Base-by-base conservation (phyloP, 2,113 vertebrate species). In the Tragelaphus strepsiceros region DNA sequence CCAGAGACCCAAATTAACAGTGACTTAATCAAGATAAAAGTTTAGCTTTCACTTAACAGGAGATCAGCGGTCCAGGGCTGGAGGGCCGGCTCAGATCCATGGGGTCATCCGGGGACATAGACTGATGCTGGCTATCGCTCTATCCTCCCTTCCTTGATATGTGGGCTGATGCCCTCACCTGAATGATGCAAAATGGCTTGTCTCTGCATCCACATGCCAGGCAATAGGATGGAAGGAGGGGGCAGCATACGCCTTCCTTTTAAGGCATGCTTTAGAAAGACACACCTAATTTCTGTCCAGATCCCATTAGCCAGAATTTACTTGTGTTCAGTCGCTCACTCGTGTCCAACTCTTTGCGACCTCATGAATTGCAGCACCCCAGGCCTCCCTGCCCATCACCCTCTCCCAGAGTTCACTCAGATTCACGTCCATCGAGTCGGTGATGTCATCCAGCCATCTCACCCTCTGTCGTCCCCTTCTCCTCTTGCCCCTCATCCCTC, bases 271-370 rank as follows among this genome's bases (percentile, higher is more conserved):
- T 53, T 71, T 83, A 21, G 88, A 67, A 80, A 85, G n/a, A 3
- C 2, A 19, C 2, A 14, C 11, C 53, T 94, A 80, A 49, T 54
- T 62, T 93, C 74, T 35, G 46, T 58, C 53, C 7, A 21, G 1
- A 35, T 74, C 24, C 10, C 26, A 6, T 39, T 28, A 32, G 17
- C 61, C 12, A 83, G 24, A 59, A 49, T 54, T 54, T 28, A 51
- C 26, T 61, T 8, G 8, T 5, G 7, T 28, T 61, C 59, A 62
- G 26, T 62, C 0, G 12, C 13, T 62, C 59, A 62, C 28, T 62
- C 0, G 0, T 30, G 59, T 62, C 59, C 0, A 0, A 5, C 12
- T 62, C 28, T 62, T 62, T 62, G 28, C 5, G 0, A 62, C 13
- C 0, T 13, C 59, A 62, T 62, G 59, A 62, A 6, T 62, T 1